These are phyloP conservation scores for Telmatherina bonti DNA, from an alignment of 2,797 vertebrate species.

Conservation along the genomic window DNA sequence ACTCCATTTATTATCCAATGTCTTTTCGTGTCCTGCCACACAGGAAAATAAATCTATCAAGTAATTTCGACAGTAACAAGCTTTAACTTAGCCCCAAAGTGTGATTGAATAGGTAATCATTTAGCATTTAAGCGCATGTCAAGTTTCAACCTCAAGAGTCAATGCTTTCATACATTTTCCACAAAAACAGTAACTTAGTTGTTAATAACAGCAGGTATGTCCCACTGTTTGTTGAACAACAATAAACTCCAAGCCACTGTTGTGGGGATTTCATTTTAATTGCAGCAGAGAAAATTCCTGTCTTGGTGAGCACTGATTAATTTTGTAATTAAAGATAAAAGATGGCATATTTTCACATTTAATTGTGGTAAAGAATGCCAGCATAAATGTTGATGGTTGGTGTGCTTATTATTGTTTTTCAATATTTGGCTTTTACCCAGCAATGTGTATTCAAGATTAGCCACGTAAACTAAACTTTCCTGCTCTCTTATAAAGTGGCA, in stretches of 20 bases:
- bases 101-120: neutral
- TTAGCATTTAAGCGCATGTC: neutral
- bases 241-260: neutral
- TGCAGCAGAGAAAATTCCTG: neutral
- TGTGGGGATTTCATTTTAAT: constrained; percentile 7
- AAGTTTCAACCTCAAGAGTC: neutral
- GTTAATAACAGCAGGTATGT: neutral
- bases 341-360: neutral
- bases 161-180: neutral
- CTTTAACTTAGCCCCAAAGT: neutral
- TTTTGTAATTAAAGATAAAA: neutral
- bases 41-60: neutral
- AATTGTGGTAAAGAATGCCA: neutral
- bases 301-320: neutral
- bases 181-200: neutral
- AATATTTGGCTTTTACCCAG: neutral
- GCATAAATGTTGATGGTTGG: neutral
- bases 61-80: neutral
- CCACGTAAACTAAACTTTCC: neutral
- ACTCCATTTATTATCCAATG: neutral
- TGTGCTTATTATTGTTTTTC: neutral
- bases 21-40: neutral
- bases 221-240: neutral
- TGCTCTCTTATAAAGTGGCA: neutral
- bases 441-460: neutral